Evolutionary conservation across 2,797 vertebrate genomes (phyloP).

Genomic region (Taenioides sp.): DNA sequence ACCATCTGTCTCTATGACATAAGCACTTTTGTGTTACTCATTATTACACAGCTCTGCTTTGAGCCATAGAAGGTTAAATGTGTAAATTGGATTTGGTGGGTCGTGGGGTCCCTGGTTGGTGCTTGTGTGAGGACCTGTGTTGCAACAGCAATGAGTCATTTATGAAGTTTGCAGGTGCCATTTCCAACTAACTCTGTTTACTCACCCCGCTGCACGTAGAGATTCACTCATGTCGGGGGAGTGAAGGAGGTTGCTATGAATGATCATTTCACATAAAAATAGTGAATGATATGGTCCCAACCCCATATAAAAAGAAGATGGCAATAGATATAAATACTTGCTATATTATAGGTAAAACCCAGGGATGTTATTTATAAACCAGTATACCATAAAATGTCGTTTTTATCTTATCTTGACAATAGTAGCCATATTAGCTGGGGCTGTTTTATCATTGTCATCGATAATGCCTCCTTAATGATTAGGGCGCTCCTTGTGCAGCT

Average conservation of each 20-base stretch:
- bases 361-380: background rate
- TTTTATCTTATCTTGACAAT: constrained; percentile 37
- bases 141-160: constrained; percentile 11
- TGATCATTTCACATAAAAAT: background rate
- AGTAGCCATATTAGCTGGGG: constrained; percentile 35
- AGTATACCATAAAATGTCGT: constrained; percentile 34
- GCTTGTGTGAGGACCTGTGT: constrained; percentile 5
- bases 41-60: background rate
- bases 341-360: background rate
- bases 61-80: background rate
- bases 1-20: background rate
- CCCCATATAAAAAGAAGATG: background rate
- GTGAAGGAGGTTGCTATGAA: background rate
- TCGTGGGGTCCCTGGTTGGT: background rate
- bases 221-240: background rate
- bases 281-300: background rate
- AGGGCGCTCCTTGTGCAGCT: constrained; percentile 32
- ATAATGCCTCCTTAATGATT: constrained; percentile 43
- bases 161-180: constrained; percentile 14
- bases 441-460: constrained; percentile 50
- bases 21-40: background rate
- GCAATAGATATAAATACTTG: no score
- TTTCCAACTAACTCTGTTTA: constrained; percentile 11
- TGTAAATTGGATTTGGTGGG: constrained; percentile 3
- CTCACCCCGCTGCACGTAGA: background rate